Conservation (phyloP, 2,113 vertebrate genomes). For the Gobius niger region DNA sequence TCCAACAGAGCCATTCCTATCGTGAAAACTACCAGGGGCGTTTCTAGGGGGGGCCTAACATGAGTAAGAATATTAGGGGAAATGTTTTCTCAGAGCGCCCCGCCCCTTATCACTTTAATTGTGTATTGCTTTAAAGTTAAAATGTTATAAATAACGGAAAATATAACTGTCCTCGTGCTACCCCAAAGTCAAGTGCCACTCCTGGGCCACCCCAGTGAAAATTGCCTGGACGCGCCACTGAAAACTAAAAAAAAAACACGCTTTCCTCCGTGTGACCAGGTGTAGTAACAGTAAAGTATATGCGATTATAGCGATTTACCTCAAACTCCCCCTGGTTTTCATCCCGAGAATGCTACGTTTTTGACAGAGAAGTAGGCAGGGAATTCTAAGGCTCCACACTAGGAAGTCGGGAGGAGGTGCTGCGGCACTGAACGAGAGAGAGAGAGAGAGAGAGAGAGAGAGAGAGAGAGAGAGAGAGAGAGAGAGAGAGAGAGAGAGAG, state of each 20-base stretch:
- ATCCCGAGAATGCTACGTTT: neutral
- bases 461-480: neutral
- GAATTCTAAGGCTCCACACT: constrained; percentile 17
- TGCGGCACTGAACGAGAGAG: constrained; percentile 15
- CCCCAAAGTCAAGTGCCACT: no score
- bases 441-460: neutral
- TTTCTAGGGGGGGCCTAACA: no score
- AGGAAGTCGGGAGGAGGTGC: constrained; percentile 66
- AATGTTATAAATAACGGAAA: no score
- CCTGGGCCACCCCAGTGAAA: no score
- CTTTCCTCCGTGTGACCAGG: neutral
- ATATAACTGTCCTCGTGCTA: no score
- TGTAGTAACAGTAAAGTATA: constrained; percentile 4
- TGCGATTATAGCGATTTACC: neutral
- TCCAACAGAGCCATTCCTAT: neutral
- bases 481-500: neutral
- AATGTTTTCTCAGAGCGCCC: no score
- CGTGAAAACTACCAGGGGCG: neutral
- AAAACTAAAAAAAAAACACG: no score
- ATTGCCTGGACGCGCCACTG: no score
- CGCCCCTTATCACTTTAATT: no score
- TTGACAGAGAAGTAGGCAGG: constrained; percentile 6
- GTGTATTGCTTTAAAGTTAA: no score
- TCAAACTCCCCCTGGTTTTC: neutral
- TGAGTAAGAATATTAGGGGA: no score